Evolutionary conservation across 1,140 invertebrate species (phyloP).

Genomic region (Lepidotrigona ventralis): DNA sequence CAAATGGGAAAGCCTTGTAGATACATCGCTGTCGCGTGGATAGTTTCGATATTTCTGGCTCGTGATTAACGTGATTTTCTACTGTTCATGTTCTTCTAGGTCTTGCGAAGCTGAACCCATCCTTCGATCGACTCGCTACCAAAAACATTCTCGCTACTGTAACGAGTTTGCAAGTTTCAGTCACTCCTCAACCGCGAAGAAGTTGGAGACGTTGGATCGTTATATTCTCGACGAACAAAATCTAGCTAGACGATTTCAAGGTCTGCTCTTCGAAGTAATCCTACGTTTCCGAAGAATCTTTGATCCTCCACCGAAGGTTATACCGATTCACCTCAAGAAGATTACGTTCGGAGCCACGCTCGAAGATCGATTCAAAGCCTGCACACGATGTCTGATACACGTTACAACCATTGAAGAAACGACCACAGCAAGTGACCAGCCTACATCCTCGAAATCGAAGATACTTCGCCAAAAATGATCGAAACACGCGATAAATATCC

Average conservation of each 20-base stretch:
- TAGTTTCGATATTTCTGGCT: neutral
- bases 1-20: neutral
- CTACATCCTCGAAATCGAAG: neutral
- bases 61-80: constrained; percentile 42
- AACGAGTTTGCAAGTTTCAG: neutral
- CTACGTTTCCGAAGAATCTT: constrained; percentile 21
- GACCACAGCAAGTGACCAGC: neutral
- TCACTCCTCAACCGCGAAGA: neutral
- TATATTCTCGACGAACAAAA: no score
- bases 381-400: neutral
- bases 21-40: no score
- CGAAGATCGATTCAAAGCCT: neutral
- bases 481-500: neutral
- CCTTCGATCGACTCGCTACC: constrained; percentile 45
- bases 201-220: no score
- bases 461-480: neutral
- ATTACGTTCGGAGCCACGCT: neutral
- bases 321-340: neutral
- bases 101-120: neutral
- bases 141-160: neutral
- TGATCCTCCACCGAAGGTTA: neutral
- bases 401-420: neutral
- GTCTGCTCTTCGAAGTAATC: no score
- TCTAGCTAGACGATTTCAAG: no score
- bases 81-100: constrained; percentile 57